phyloP scores from a whole-genome alignment of 2,888 invertebrate genomes.

The Folsomia candida region DNA sequence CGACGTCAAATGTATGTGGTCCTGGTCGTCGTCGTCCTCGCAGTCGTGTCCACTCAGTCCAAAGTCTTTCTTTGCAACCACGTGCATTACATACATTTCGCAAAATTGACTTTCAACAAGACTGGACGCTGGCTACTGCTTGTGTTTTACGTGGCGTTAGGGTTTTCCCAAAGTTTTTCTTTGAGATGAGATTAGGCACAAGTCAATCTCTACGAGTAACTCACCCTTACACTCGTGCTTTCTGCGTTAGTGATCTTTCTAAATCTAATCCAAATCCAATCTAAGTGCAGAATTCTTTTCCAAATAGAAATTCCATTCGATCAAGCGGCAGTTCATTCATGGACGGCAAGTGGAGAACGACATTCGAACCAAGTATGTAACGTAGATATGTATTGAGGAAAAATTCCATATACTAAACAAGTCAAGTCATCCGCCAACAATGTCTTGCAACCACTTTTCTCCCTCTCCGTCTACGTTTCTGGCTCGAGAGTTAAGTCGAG shows the following conservation, averaged over 20 bases:
- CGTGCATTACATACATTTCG: not conserved
- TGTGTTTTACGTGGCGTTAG: not conserved
- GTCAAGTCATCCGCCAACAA: not conserved
- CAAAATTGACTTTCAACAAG: slow-evolving; percentile 18
- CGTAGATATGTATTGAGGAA: not conserved
- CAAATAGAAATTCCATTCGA: not conserved
- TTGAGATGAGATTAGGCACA: not conserved
- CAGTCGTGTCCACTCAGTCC: not conserved
- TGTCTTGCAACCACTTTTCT: not conserved
- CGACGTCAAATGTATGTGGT: no score
- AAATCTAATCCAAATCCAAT: not conserved
- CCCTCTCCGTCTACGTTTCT: no score
- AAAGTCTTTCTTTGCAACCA: no score
- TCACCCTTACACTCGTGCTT: not conserved
- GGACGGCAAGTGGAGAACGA: not conserved
- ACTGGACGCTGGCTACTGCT: not conserved
- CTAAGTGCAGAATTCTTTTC: not conserved
- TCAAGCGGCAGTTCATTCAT: not conserved
- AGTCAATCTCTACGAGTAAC: not conserved
- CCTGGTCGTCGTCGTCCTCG: no score
- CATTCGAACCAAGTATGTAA: no score
- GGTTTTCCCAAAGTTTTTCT: not conserved
- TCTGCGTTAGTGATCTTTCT: not conserved
- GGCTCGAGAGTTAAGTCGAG: not conserved
- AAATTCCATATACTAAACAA: not conserved